phyloP scores from a whole-genome alignment of 1,140 invertebrate species.

The Megathymus violae region DNA sequence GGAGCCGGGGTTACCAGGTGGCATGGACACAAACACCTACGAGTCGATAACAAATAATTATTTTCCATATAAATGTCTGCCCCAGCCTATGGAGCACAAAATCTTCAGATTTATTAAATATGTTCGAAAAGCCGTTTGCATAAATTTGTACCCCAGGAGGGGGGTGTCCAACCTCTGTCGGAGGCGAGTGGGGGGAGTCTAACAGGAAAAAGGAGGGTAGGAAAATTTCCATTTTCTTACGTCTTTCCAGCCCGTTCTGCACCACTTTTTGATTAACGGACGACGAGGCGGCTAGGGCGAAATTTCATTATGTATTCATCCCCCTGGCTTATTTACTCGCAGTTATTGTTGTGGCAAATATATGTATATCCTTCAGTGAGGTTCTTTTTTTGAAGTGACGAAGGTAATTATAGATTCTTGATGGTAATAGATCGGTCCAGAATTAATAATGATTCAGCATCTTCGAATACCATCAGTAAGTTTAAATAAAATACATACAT shows the following conservation, averaged over 20 bases:
- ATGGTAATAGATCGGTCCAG: too few relatives aligned
- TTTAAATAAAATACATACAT: too few relatives aligned
- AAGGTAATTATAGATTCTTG: neutral
- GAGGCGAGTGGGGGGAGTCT: slow-evolving; percentile 58
- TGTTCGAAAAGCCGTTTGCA: slow-evolving; percentile 50
- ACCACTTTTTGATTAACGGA: slow-evolving; percentile 83
- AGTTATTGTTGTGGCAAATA: slow-evolving; percentile 44
- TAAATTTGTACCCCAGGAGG: slow-evolving; percentile 45
- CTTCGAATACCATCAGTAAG: too few relatives aligned
- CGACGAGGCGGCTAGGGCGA: slow-evolving; percentile 65
- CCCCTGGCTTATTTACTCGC: slow-evolving; percentile 74
- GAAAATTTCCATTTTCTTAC: slow-evolving; percentile 83
- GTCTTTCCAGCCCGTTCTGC: slow-evolving; percentile 75
- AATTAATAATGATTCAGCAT: too few relatives aligned
- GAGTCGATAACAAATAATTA: too few relatives aligned
- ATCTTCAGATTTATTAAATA: too few relatives aligned
- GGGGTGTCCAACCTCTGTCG: slow-evolving; percentile 71
- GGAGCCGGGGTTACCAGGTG: too few relatives aligned
- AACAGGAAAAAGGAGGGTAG: slow-evolving; percentile 82
- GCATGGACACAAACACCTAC: too few relatives aligned
- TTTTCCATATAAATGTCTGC: too few relatives aligned
- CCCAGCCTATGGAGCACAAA: too few relatives aligned
- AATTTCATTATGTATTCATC: slow-evolving; percentile 82
- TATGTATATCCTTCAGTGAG: slow-evolving; percentile 27
- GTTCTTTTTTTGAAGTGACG: slow-evolving; percentile 28